A percentile compares a stretch with the other conserved stretches of the same genome.
Conservation (phyloP, 2,888 invertebrate species). For the Lamellibrachia satsuma region DNA sequence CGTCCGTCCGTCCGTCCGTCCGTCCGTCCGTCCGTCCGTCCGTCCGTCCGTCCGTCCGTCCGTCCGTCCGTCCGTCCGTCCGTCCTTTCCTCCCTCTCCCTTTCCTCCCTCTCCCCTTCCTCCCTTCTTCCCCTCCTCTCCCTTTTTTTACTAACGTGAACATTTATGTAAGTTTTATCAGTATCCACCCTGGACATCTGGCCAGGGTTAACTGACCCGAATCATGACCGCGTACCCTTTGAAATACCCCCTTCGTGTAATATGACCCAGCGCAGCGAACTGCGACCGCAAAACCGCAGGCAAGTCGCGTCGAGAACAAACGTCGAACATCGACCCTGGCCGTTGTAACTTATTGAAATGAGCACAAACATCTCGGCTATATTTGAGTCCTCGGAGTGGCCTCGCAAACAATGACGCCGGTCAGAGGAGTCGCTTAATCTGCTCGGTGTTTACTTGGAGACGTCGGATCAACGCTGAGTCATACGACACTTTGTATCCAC, state of each 20-base stretch:
- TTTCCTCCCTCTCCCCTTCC: background rate
- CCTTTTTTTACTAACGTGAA: background rate
- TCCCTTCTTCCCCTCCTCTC: background rate
- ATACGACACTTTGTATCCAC: background rate
- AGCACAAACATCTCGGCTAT: background rate
- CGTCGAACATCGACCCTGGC: background rate
- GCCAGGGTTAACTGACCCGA: background rate
- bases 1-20: no score
- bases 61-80: background rate
- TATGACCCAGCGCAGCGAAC: background rate
- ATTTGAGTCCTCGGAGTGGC: background rate
- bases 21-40: background rate
- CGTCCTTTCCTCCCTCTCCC: background rate
- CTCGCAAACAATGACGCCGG: background rate
- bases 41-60: background rate
- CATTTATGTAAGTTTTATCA: background rate
- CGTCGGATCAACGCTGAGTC: background rate
- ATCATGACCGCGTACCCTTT: background rate
- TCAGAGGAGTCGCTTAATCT: background rate
- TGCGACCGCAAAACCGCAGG: background rate
- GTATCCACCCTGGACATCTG: background rate
- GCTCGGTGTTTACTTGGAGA: background rate
- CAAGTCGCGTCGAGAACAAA: background rate
- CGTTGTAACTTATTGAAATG: background rate
- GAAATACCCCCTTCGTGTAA: background rate